A percentile compares a stretch with the other conserved stretches of the same genome.
Evolutionary conservation across 2,888 invertebrate species (phyloP).

Genomic region (Leucophora obtusa): DNA sequence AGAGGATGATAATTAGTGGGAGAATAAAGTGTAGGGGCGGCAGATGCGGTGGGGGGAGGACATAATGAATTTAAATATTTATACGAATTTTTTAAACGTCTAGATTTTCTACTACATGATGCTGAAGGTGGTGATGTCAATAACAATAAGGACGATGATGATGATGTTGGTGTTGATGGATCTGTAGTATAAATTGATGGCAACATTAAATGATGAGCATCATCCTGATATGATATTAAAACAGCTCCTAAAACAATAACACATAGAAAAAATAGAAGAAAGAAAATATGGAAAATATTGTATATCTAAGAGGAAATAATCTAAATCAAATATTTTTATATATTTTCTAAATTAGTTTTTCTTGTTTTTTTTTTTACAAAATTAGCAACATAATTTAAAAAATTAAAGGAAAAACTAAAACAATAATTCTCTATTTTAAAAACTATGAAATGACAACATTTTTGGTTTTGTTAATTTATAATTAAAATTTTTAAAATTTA

Average conservation of each 20-base stretch:
- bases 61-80: neutral
- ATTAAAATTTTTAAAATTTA: slow-evolving; percentile 23
- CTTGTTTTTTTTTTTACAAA: slow-evolving; percentile 1
- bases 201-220: slow-evolving; percentile 24
- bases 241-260: slow-evolving; percentile 42
- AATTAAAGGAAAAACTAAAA: neutral
- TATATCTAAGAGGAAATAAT: slow-evolving; percentile 34
- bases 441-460: slow-evolving; percentile 31
- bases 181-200: neutral
- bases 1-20: neutral
- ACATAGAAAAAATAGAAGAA: slow-evolving; percentile 9
- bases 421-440: neutral
- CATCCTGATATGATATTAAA: slow-evolving; percentile 31
- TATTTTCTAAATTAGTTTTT: neutral
- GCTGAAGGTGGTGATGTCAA: slow-evolving; percentile 12
- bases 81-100: slow-evolving; percentile 20
- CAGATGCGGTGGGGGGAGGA: neutral
- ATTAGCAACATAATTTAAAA: neutral
- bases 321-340: neutral
- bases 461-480: slow-evolving; percentile 15
- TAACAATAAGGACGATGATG: slow-evolving; percentile 2
- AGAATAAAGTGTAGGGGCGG: neutral
- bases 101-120: slow-evolving; percentile 27
- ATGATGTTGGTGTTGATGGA: neutral
- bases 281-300: slow-evolving; percentile 36